These are phyloP conservation scores for Gymnocephalus cernua DNA, from an alignment of 2,113 vertebrate genomes.

Conservation along the genomic window DNA sequence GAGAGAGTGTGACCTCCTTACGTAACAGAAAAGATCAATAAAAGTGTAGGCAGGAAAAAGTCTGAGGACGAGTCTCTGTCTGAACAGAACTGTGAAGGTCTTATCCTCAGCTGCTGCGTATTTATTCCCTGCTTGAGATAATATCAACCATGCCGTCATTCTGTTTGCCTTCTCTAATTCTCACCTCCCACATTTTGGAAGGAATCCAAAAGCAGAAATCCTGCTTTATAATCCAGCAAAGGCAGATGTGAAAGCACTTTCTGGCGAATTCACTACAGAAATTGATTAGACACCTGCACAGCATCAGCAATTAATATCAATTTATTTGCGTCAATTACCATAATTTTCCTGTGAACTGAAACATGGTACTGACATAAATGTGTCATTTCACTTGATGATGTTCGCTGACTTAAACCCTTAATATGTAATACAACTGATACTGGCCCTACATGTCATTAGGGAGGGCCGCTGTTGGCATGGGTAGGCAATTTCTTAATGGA, in stretches of 20 bases:
- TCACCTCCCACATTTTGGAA: slow-evolving; percentile 51
- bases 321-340: slow-evolving; percentile 20
- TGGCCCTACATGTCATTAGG: slow-evolving; percentile 50
- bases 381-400: not conserved
- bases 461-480: slow-evolving; percentile 61
- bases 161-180: slow-evolving; percentile 55
- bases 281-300: slow-evolving; percentile 28
- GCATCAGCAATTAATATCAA: slow-evolving; percentile 30
- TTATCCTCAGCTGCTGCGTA: slow-evolving; percentile 34
- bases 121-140: slow-evolving; percentile 58
- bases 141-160: slow-evolving; percentile 37
- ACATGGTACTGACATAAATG: not conserved
- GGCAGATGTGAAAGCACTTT: slow-evolving; percentile 27
- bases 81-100: slow-evolving; percentile 50
- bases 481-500: slow-evolving; percentile 75
- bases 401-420: slow-evolving; percentile 26
- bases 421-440: slow-evolving; percentile 33
- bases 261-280: slow-evolving; percentile 19
- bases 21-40: slow-evolving; percentile 46
- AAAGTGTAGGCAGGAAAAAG: slow-evolving; percentile 46
- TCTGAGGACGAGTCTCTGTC: slow-evolving; percentile 18
- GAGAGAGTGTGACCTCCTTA: slow-evolving; percentile 26
- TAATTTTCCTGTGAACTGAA: not conserved
- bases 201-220: slow-evolving; percentile 16
- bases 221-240: not conserved